Evolutionary conservation across 2,888 invertebrate species (phyloP), one percentile per base, ranked within the genome.

Genomic region (Dione juno): DNA sequence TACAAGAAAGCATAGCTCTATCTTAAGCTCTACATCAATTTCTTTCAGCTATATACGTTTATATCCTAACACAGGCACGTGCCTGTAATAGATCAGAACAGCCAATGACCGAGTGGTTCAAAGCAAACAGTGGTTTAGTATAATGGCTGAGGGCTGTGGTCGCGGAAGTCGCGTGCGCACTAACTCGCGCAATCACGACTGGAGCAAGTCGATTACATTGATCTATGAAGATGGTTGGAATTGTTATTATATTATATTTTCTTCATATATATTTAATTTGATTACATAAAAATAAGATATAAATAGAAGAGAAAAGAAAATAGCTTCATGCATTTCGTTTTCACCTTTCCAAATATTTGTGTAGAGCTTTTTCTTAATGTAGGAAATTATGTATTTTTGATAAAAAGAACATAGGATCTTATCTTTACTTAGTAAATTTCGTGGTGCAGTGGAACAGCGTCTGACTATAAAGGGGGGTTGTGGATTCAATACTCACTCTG

Each of bases 141-240:
- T 66, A 71, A 70, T 71, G 68, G 70, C 71, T 69, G 72, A 76
- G 74, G 75, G 74, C 79, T 79, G 80, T 73, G 78, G 81, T 79
- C 77, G 81, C 82, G 85, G 86, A 86, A 85, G 89, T 88, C 89
- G 88, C 88, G 88, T 89, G 89, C 89, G 81, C 76, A 71, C 78
- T 77, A 80, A 81, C 81, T 80, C 77, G 80, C 77, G 77, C 80
- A 77, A 81, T 81, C 78, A 79, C 77, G 74, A 77, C 77, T 74
- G 69, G 78, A 82, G 70, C 72, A 63, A 76, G 71, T 35, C 66
- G 57, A 63, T 66, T 52, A 67, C 67, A 58, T 67, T 13, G 58
- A 50, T 41, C 53, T 48, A 61, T 41, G 50, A 65, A 66, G 64
- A 71, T 65, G 19, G 53, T 13, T 43, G 8, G 5, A 21, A 35